Evolutionary conservation across 2,797 vertebrate genomes (phyloP).

Genomic region (Pangasius larnaudii): DNA sequence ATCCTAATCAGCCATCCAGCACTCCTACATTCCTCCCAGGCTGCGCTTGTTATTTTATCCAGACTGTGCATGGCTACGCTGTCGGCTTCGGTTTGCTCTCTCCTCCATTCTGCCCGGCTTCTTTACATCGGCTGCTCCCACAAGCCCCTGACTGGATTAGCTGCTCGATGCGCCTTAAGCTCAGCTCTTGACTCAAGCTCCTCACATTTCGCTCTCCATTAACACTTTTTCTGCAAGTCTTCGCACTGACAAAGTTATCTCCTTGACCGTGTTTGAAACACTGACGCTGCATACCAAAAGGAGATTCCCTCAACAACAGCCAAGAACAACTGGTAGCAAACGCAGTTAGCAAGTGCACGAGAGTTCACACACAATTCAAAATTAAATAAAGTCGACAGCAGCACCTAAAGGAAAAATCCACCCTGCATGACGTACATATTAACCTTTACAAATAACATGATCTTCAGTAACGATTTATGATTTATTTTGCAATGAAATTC

Average conservation of each 20-base stretch:
- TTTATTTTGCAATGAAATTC: neutral
- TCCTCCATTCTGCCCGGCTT: slow-evolving; percentile 34
- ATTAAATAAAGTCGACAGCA: neutral
- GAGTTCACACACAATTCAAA: neutral
- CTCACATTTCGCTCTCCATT: slow-evolving; percentile 20
- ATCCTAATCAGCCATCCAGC: slow-evolving; percentile 25
- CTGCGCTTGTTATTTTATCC: slow-evolving; percentile 27
- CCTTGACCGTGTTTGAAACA: slow-evolving; percentile 15
- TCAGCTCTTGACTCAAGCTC: neutral
- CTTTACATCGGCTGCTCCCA: slow-evolving; percentile 23
- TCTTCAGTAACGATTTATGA: neutral
- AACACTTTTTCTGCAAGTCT: slow-evolving; percentile 27
- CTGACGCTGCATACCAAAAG: slow-evolving; percentile 15
- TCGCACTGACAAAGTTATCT: slow-evolving; percentile 37
- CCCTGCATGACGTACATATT: neutral
- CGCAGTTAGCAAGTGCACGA: neutral
- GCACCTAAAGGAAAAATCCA: neutral
- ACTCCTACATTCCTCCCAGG: neutral
- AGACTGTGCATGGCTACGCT: slow-evolving; percentile 26
- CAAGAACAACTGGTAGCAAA: neutral
- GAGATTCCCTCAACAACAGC: slow-evolving; percentile 19
- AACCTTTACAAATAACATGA: neutral
- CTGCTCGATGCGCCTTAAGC: slow-evolving; percentile 9
- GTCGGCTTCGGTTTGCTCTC: slow-evolving; percentile 34
- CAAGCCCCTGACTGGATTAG: slow-evolving; percentile 40